A percentile compares a stretch with the other conserved stretches of the same genome.
Conservation (phyloP, 2,888 invertebrate species). For the Melanargia galathea region DNA sequence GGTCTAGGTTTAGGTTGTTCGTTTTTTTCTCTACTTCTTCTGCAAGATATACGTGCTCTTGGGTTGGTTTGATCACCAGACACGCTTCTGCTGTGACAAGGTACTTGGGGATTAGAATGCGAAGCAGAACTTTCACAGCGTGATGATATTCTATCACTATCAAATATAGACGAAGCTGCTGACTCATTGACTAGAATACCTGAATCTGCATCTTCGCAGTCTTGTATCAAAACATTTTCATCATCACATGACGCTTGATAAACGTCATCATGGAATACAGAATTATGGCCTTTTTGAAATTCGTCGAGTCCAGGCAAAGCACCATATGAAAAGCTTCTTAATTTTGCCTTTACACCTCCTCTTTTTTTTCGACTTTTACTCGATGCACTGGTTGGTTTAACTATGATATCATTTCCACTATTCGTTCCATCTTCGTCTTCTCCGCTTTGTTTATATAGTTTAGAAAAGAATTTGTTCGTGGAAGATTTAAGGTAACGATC, state of each 20-base stretch:
- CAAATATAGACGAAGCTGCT: slow-evolving; percentile 85
- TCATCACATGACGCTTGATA: slow-evolving; percentile 77
- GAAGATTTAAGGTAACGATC: slow-evolving; percentile 87
- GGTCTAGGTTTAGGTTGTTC: slow-evolving; percentile 62
- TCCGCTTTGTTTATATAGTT: slow-evolving; percentile 82
- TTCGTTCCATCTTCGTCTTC: slow-evolving; percentile 59
- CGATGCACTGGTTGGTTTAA: slow-evolving; percentile 58
- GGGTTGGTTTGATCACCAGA: slow-evolving; percentile 76
- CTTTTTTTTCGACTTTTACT: slow-evolving; percentile 69
- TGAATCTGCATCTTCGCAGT: slow-evolving; percentile 88
- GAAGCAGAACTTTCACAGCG: slow-evolving; percentile 80
- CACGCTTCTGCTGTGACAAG: slow-evolving; percentile 74
- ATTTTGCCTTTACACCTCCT: slow-evolving; percentile 76
- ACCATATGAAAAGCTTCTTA: slow-evolving; percentile 89
- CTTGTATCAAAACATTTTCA: slow-evolving; percentile 81
- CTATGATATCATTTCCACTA: slow-evolving; percentile 56
- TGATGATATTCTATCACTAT: slow-evolving; percentile 79
- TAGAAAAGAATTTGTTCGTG: slow-evolving; percentile 86
- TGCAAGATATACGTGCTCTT: slow-evolving; percentile 65
- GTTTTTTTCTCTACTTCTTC: slow-evolving; percentile 69
- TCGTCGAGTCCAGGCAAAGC: slow-evolving; percentile 88
- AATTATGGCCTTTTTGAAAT: slow-evolving; percentile 83
- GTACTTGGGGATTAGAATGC: slow-evolving; percentile 63
- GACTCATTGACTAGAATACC: slow-evolving; percentile 89
- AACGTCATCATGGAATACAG: slow-evolving; percentile 84